Base-by-base conservation (phyloP, 2,888 invertebrate genomes). In the Cephus sareptanus region DNA sequence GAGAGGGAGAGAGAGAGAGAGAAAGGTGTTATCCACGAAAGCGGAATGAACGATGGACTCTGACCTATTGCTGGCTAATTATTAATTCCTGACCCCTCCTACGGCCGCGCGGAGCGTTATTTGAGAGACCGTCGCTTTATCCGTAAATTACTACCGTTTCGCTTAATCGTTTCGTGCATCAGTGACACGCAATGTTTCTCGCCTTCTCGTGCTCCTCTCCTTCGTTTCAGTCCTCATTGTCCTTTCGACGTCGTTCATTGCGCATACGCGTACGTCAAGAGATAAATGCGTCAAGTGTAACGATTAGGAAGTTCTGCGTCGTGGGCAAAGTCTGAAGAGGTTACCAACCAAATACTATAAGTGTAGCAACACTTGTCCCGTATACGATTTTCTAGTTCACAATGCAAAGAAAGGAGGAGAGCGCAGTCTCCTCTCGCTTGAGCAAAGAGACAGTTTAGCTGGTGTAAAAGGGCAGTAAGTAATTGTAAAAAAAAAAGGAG, bases 1-100 rank as follows among this genome's bases (percentile, higher is more conserved):
- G 40, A 69, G 15, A 73, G 69, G 9, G 13, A 69, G 56, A 40
- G 68, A 69, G 34, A 75, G 11, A 68, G 70, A 73, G 70, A 76
- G 68, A 56, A 23, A 56, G 23, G 56, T 56, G 56, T 56, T 56
- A 56, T 56, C 23, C 56, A 23, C 23, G 23, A 56, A 56, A 56
- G 56, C 23, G 23, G 56, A 56, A 56, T 56, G 56, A 56, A 15
- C 56, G 56, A 56, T 56, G 56, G 56, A 56, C 40, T 40, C 23
- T 40, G 40, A 23, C 56, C 56, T 56, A 56, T 56, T 56, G 56
- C 56, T 56, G 56, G 56, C 56, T 56, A 56, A 56, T 56, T 56
- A 56, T 56, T 56, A 56, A 56, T 56, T 56, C 56, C 56, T 56
- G 56, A 23, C 9, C 56, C 56, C 56, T 56, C 56, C 9, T 56